These are phyloP conservation scores for Arctocebus calabarensis DNA, from an alignment of 2,797 vertebrate species.

Conservation along the genomic window DNA sequence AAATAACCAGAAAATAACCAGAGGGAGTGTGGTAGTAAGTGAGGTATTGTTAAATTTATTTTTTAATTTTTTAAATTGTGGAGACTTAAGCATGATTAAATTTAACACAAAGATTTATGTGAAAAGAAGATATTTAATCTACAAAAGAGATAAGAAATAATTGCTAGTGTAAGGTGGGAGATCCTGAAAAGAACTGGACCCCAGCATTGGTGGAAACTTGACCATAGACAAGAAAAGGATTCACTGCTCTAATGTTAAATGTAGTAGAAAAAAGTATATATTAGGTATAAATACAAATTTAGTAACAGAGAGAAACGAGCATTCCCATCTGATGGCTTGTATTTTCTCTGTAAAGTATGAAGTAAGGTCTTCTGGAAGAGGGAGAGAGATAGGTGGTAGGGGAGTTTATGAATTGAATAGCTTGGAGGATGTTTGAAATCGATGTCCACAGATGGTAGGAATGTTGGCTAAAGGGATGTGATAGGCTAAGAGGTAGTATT, in stretches of 20 bases:
- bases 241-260: neutral
- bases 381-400: neutral
- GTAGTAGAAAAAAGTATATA: neutral
- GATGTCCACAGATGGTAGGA: neutral
- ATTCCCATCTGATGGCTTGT: neutral
- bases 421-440: neutral
- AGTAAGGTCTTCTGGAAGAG: neutral
- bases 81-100: neutral
- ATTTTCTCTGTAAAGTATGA: neutral
- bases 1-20: neutral
- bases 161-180: neutral
- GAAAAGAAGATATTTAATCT: neutral
- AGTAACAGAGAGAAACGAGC: neutral
- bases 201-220: neutral
- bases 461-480: neutral
- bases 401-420: neutral
- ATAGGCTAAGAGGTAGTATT: neutral
- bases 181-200: neutral
- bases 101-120: neutral
- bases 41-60: neutral
- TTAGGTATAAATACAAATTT: constrained; percentile 15
- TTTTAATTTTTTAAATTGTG: neutral
- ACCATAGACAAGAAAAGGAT: neutral
- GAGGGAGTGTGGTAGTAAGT: neutral
- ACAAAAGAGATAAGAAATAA: neutral